These are phyloP conservation scores for Mayetiola destructor DNA, from an alignment of 2,888 invertebrate species.

Conservation along the genomic window DNA sequence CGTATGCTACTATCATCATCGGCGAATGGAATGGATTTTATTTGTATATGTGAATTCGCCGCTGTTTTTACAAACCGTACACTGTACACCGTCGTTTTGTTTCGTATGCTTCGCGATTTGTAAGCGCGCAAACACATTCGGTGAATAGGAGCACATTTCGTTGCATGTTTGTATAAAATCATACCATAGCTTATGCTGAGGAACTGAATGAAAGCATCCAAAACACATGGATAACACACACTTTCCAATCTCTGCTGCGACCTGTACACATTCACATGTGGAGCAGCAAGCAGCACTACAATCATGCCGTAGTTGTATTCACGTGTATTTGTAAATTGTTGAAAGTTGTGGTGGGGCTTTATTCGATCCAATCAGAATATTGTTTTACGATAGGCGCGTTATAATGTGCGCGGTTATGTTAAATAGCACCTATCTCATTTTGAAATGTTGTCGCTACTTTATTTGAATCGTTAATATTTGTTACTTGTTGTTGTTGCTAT, in stretches of 20 bases:
- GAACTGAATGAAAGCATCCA: no score
- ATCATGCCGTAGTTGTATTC: background rate
- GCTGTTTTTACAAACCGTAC: background rate
- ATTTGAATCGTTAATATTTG: constrained; percentile 12
- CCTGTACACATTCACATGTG: background rate
- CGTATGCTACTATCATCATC: background rate
- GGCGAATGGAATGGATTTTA: background rate
- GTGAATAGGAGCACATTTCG: no score
- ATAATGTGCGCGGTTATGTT: constrained; percentile 15
- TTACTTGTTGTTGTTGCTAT: background rate
- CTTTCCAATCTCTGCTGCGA: no score
- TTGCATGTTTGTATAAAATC: background rate
- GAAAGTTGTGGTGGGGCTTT: constrained; percentile 10
- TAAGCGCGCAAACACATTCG: background rate
- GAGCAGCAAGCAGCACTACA: background rate
- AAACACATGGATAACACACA: background rate
- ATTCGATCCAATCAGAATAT: constrained; percentile 16
- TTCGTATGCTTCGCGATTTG: background rate
- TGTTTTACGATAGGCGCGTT: constrained; percentile 16
- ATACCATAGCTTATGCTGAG: background rate
- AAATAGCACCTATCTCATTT: constrained; percentile 12
- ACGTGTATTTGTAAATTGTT: background rate
- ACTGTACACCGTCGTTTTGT: background rate
- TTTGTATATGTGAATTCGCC: constrained; percentile 12
- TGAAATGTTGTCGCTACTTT: constrained; percentile 12